Evolutionary conservation across 1,140 invertebrate species (phyloP).

Genomic region (Dendroctonus valens): DNA sequence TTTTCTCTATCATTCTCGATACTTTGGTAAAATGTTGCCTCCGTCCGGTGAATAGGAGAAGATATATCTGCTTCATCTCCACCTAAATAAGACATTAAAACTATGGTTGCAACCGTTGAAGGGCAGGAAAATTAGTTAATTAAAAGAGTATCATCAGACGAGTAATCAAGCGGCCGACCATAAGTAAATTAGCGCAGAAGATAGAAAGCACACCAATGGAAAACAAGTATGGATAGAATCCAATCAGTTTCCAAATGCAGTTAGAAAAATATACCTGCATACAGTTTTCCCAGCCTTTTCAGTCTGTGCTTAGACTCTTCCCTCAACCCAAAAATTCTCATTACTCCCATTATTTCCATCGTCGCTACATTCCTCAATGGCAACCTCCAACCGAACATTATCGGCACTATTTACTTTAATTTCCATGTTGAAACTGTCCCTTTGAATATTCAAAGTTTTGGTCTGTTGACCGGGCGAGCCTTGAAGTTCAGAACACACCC

Average conservation of each 20-base stretch:
- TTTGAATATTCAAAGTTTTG: constrained; percentile 46
- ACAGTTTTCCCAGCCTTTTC: constrained; percentile 57
- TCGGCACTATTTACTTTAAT: constrained; percentile 46
- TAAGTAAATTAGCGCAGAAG: too few relatives aligned
- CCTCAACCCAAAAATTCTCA: constrained; percentile 47
- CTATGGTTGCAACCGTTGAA: too few relatives aligned
- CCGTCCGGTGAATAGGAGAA: constrained; percentile 74
- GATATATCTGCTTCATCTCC: constrained; percentile 65
- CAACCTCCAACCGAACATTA: constrained; percentile 53
- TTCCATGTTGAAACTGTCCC: constrained; percentile 47
- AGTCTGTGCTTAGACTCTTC: constrained; percentile 52
- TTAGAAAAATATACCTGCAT: constrained; percentile 52
- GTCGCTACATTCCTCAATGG: constrained; percentile 51
- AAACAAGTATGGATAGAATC: too few relatives aligned
- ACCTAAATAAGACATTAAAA: constrained; percentile 16
- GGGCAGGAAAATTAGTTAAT: too few relatives aligned
- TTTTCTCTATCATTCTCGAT: constrained; percentile 45
- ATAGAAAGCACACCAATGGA: too few relatives aligned
- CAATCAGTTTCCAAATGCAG: too few relatives aligned
- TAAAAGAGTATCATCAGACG: too few relatives aligned
- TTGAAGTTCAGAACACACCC: constrained; percentile 51
- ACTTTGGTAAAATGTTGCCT: constrained; percentile 64
- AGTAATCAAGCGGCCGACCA: too few relatives aligned
- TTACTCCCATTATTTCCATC: constrained; percentile 30
- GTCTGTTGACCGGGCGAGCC: constrained; percentile 37